Base-by-base conservation (phyloP, 2,797 vertebrate genomes). In the Hybognathus amarus region DNA sequence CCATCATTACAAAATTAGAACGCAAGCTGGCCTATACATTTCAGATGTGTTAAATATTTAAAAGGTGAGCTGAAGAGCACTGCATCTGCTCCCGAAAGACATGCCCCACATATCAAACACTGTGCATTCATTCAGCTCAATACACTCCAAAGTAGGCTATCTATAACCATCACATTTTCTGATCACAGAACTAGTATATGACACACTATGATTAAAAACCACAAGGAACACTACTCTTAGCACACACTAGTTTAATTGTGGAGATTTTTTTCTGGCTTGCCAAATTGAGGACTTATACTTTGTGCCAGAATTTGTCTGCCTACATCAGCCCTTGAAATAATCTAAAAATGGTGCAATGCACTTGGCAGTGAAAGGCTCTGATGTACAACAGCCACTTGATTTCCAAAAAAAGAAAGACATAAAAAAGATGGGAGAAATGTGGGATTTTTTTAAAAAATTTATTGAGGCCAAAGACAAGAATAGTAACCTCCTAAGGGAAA, bases 391-490 rank as follows among this genome's bases (percentile, higher is more conserved):
- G 40, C n/a, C 36, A 6, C 17, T 61, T 61, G 24, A 78, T 22
- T n/a, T 64, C 30, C 22, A 61, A 79, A 78, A 67, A 76, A 64
- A 47, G 56, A 81, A 50, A 67, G 61, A 67, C 13, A 20, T 36
- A 61, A 40, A 40, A 42, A 80, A 82, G 36, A 20, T 52, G n/a
- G 56, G 67, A 36, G 27, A 56, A 36, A 40, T 74, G 59, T 79
- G 42, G 50, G 64, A 56, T 54, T 54, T 52, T 20, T 22, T 9
- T 54, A n/a, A n/a, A n/a, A n/a, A n/a, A n/a, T 3, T 52, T 79
- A 86, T 84, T 50, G 67, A 87, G 86, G 79, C 52, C 84, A 80
- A 42, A 42, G 59, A 52, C 40, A 33, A 85, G 80, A 89, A 88
- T 90, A 89, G 83, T 75, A 74, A 38, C 73, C 80, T 85, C 75